These are phyloP conservation scores for Novumbra hubbsi DNA, from an alignment of 2,797 vertebrate species.

Conservation along the genomic window DNA sequence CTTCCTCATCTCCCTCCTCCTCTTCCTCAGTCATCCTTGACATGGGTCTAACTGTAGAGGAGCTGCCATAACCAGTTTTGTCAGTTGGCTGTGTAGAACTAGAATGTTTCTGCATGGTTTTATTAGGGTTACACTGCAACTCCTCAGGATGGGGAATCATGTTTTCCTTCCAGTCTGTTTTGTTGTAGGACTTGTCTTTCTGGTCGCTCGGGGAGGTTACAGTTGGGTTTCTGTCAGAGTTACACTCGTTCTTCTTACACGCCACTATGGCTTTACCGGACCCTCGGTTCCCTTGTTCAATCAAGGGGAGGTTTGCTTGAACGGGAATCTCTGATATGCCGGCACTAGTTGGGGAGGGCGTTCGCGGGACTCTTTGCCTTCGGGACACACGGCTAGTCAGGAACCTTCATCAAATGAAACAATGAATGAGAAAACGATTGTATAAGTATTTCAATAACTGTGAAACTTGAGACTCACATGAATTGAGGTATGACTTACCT, in stretches of 20 bases:
- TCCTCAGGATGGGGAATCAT: neutral
- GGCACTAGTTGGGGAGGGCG: slow-evolving; percentile 44
- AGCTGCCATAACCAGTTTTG: neutral
- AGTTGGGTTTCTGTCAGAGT: slow-evolving; percentile 50
- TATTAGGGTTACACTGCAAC: neutral
- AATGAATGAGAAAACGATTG: neutral
- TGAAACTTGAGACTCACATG: neutral
- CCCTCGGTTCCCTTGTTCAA: slow-evolving; percentile 12
- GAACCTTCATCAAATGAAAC: slow-evolving; percentile 27
- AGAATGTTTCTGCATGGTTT: slow-evolving; percentile 15
- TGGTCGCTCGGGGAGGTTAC: slow-evolving; percentile 11
- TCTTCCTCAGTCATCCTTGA: slow-evolving; percentile 48
- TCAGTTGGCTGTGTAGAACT: slow-evolving; percentile 4
- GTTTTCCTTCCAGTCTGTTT: slow-evolving; percentile 26
- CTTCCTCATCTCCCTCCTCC: slow-evolving; percentile 64
- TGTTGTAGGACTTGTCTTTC: slow-evolving; percentile 4
- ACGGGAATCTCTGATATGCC: slow-evolving; percentile 59
- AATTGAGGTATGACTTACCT: slow-evolving; percentile 13
- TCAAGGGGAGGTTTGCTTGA: slow-evolving; percentile 32
- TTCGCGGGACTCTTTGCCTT: slow-evolving; percentile 50
- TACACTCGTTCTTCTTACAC: slow-evolving; percentile 62
- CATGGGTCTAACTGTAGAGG: slow-evolving; percentile 29
- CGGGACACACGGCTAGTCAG: slow-evolving; percentile 44
- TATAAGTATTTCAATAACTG: neutral
- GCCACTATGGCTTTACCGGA: slow-evolving; percentile 22